phyloP scores from a whole-genome alignment of 2,113 vertebrate genomes.

The Poecile atricapillus region DNA sequence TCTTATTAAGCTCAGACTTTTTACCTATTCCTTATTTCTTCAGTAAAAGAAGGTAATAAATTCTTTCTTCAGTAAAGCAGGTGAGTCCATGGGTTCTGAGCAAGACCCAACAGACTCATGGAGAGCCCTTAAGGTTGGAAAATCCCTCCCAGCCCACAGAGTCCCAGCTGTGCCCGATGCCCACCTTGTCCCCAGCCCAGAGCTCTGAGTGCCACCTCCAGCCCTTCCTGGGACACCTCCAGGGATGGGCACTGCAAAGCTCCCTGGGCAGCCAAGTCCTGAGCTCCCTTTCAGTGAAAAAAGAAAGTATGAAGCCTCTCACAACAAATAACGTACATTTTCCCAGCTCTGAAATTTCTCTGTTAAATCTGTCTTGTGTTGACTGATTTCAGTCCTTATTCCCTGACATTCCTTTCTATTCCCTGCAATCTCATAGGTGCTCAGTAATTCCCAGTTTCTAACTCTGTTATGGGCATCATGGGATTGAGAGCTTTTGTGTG shows the following conservation, averaged over 20 bases:
- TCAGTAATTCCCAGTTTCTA: not conserved
- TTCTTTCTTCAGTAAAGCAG: not conserved
- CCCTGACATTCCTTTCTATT: not conserved
- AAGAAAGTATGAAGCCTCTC: not conserved
- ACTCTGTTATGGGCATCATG: not conserved
- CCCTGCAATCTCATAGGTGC: not conserved
- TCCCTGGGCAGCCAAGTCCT: not conserved
- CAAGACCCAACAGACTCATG: not conserved
- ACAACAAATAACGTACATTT: not conserved
- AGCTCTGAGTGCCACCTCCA: not conserved
- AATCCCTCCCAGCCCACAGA: accelerated
- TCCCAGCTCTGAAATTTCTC: not conserved
- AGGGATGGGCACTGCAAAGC: not conserved
- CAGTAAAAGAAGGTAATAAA: not conserved
- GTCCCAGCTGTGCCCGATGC: not conserved
- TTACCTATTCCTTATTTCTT: not conserved
- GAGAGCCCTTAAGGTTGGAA: not conserved
- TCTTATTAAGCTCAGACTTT: not conserved
- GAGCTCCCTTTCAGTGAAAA: not conserved
- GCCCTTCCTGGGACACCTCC: not conserved
- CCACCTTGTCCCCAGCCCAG: not conserved
- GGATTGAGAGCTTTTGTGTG: not conserved
- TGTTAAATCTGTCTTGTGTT: not conserved
- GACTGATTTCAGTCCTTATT: not conserved
- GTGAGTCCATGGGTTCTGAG: not conserved